Evolutionary conservation across 2,888 invertebrate species (phyloP).

Genomic region (Chymomyza amoena): DNA sequence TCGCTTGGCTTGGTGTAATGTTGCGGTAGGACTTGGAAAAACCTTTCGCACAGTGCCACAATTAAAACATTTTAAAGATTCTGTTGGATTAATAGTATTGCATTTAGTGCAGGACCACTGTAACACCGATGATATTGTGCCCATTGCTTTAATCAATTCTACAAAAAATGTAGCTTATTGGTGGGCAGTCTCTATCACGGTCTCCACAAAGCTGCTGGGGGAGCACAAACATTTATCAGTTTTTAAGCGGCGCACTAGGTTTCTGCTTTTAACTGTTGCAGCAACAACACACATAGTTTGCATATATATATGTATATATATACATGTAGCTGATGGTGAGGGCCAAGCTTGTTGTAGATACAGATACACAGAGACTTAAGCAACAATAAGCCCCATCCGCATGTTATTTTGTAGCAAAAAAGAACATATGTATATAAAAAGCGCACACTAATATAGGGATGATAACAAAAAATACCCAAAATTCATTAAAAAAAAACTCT

Average conservation of each 20-base stretch:
- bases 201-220: not conserved
- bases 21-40: constrained; percentile 68
- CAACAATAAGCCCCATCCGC: constrained; percentile 42
- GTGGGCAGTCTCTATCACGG: not conserved
- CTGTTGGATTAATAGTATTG: constrained; percentile 92
- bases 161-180: not conserved
- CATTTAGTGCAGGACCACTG: constrained; percentile 95
- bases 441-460: not conserved
- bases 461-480: not conserved
- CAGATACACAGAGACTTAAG: constrained; percentile 37
- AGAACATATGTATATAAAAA: not conserved
- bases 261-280: constrained; percentile 62
- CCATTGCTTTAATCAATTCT: constrained; percentile 81
- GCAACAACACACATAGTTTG: constrained; percentile 39
- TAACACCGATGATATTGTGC: constrained; percentile 95
- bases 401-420: not conserved
- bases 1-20: constrained; percentile 41
- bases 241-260: constrained; percentile 5
- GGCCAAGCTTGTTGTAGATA: constrained; percentile 56
- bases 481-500: not conserved
- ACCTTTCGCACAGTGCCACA: constrained; percentile 85
- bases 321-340: constrained; percentile 37
- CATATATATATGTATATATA: not conserved
- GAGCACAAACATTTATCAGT: not conserved
- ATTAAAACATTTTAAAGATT: constrained; percentile 90